phyloP scores from a whole-genome alignment of 2,797 vertebrate species.

The Notolabrus celidotus region DNA sequence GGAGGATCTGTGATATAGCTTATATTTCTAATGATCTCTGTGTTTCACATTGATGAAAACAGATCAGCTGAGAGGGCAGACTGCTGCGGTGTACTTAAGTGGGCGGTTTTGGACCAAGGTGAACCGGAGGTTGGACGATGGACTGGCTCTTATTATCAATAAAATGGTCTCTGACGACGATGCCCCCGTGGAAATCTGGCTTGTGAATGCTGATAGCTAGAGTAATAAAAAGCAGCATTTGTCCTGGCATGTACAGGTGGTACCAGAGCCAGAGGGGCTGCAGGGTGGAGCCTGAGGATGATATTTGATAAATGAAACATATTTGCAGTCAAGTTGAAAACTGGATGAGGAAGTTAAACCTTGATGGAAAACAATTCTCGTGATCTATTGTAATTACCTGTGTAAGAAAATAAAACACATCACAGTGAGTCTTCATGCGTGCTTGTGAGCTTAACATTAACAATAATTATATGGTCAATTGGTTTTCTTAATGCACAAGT shows the following conservation, averaged over 20 bases:
- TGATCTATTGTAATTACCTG: conserved; percentile 4
- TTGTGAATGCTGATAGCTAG: conserved; percentile 31
- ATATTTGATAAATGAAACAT: conserved; percentile 18
- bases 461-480: neutral
- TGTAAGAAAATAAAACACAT: neutral
- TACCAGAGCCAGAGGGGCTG: conserved; percentile 16
- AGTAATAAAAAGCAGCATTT: conserved; percentile 47
- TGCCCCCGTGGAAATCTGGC: conserved; percentile 72
- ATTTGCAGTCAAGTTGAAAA: conserved; percentile 7
- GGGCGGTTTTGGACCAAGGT: conserved; percentile 80
- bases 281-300: conserved; percentile 10
- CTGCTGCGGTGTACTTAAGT: conserved; percentile 70
- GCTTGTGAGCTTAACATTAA: conserved; percentile 18
- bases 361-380: neutral
- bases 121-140: conserved; percentile 75
- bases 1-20: conserved; percentile 79
- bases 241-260: conserved; percentile 22
- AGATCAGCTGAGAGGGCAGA: conserved; percentile 80
- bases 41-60: conserved; percentile 81
- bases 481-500: conserved; percentile 5
- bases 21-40: conserved; percentile 82
- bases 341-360: neutral
- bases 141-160: conserved; percentile 69
- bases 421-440: neutral
- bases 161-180: conserved; percentile 70